These are phyloP conservation scores for Ochotona curzoniae DNA, from an alignment of 2,113 vertebrate genomes.

Conservation along the genomic window DNA sequence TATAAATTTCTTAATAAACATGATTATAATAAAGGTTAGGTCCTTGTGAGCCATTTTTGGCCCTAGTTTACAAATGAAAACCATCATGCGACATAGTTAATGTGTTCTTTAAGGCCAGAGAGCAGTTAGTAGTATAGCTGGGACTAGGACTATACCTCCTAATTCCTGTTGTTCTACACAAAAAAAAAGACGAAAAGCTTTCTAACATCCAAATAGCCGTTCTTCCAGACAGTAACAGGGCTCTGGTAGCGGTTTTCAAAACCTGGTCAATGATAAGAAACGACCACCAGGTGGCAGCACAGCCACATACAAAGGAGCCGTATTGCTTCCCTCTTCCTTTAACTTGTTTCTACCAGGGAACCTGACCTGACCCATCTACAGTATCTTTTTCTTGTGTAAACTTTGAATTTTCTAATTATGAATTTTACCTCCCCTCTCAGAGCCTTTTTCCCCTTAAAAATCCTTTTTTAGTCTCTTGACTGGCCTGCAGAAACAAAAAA, in stretches of 20 bases:
- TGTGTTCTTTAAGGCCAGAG: too few relatives aligned
- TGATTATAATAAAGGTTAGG: too few relatives aligned
- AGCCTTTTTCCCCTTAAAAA: not conserved
- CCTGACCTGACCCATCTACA: not conserved
- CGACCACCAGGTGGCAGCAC: slow-evolving; percentile 49
- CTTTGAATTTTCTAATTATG: not conserved
- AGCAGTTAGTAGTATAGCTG: too few relatives aligned
- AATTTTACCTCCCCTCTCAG: not conserved
- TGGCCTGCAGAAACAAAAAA: not conserved
- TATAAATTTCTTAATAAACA: too few relatives aligned
- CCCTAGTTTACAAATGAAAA: too few relatives aligned
- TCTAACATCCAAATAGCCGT: too few relatives aligned
- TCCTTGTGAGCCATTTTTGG: too few relatives aligned
- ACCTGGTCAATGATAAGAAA: not conserved
- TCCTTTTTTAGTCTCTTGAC: not conserved
- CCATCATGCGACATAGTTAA: too few relatives aligned
- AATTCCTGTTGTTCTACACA: too few relatives aligned
- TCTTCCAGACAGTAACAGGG: too few relatives aligned
- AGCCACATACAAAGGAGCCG: slow-evolving; percentile 6
- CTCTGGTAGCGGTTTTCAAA: not conserved
- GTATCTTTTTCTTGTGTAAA: not conserved
- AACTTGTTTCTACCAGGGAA: not conserved
- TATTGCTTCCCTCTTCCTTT: not conserved
- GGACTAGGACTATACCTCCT: too few relatives aligned
- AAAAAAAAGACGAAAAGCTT: too few relatives aligned